Conservation (phyloP, 1,140 invertebrate genomes). For the Euura lappo region DNA sequence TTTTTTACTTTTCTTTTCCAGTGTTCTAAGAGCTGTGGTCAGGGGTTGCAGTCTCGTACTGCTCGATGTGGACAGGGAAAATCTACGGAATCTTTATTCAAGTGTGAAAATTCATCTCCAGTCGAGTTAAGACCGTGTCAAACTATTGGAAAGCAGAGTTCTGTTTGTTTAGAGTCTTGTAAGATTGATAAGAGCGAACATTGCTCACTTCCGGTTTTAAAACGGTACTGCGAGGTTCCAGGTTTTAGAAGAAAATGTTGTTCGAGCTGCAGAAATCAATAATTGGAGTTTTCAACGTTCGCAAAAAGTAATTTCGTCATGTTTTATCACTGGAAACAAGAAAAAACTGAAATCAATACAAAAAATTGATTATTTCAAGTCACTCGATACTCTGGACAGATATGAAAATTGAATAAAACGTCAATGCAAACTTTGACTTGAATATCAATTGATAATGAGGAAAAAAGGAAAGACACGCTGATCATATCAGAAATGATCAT, state of each 20-base stretch:
- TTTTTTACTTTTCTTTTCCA: constrained; percentile 47
- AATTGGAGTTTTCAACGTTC: too few species aligned
- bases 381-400: too few species aligned
- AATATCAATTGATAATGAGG: too few species aligned
- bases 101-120: constrained; percentile 55
- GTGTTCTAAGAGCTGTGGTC: constrained; percentile 81
- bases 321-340: too few species aligned
- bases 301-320: too few species aligned
- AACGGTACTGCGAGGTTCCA: constrained; percentile 62
- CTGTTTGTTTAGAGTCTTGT: constrained; percentile 44
- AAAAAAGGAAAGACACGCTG: too few species aligned
- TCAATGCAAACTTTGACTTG: too few species aligned
- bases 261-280: constrained; percentile 50
- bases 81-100: constrained; percentile 55
- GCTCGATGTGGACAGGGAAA: constrained; percentile 69
- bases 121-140: constrained; percentile 51
- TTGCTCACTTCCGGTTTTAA: constrained; percentile 56
- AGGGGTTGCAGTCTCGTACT: constrained; percentile 69
- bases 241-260: constrained; percentile 65
- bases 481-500: too few species aligned
- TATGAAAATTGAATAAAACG: too few species aligned
- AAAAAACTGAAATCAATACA: too few species aligned
- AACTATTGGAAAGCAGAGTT: constrained; percentile 34
- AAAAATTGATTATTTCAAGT: too few species aligned
- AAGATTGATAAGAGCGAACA: constrained; percentile 56